Evolutionary conservation across 2,797 vertebrate genomes (phyloP).

Genomic region (Sebastolobus alascanus): DNA sequence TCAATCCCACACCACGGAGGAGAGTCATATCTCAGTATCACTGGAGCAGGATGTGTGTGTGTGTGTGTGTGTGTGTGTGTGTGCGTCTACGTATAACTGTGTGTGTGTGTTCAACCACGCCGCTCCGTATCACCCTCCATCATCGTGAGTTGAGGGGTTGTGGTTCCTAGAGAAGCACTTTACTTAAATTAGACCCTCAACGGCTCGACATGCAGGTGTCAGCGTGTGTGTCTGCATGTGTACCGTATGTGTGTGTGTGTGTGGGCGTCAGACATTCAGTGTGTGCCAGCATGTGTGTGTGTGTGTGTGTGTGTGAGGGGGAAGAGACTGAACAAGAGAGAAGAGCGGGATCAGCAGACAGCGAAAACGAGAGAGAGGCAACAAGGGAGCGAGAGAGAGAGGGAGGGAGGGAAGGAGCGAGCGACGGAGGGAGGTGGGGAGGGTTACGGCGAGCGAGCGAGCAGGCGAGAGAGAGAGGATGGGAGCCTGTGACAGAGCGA

Average conservation of each 20-base stretch:
- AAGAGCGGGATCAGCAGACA: conserved; percentile 69
- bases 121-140: conserved; percentile 71
- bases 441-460: background rate
- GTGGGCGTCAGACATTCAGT: conserved; percentile 62
- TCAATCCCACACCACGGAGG: conserved; percentile 53
- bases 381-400: conserved; percentile 32
- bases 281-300: conserved; percentile 35
- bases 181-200: conserved; percentile 85
- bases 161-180: conserved; percentile 83
- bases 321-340: conserved; percentile 68
- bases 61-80: conserved; percentile 61
- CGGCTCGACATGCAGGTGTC: conserved; percentile 79
- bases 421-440: conserved; percentile 1
- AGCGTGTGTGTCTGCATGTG: conserved; percentile 48
- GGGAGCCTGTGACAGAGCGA: conserved; percentile 21
- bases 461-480: conserved; percentile 1
- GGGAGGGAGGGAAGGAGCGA: background rate
- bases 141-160: conserved; percentile 77
- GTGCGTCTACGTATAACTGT: conserved; percentile 19
- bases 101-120: conserved; percentile 59
- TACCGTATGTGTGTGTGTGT: conserved; percentile 31
- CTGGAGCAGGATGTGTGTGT: conserved; percentile 62
- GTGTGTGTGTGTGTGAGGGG: conserved; percentile 33
- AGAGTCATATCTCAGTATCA: conserved; percentile 63
- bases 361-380: conserved; percentile 54